Conservation (phyloP, 2,113 vertebrate genomes). For the Desmodus rotundus region DNA sequence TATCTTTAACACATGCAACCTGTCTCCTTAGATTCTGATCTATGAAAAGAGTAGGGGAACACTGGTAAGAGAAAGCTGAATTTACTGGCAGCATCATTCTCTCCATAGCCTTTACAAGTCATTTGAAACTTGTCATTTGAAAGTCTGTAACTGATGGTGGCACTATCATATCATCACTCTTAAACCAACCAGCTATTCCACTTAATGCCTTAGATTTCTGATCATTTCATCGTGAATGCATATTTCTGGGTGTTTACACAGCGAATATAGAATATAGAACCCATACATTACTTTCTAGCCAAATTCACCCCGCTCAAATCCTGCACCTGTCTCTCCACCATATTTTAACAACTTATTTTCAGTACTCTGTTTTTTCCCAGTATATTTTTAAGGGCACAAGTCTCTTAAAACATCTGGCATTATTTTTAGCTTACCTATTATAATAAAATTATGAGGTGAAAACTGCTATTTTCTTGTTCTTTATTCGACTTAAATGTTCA, state of each 20-base stretch:
- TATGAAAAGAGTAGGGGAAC: background rate
- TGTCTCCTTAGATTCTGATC: background rate
- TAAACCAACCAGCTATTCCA: background rate
- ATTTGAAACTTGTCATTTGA: background rate
- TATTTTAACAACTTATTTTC: background rate
- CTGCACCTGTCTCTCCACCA: background rate
- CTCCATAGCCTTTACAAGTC: background rate
- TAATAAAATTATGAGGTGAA: conserved; percentile 64
- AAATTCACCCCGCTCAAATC: background rate
- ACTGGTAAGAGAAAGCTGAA: background rate
- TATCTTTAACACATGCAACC: conserved; percentile 28
- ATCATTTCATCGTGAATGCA: background rate
- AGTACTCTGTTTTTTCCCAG: background rate
- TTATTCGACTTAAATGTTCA: conserved; percentile 65
- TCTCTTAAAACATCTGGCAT: conserved; percentile 46
- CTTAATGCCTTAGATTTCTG: background rate
- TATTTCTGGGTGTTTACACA: background rate
- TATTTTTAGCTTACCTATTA: conserved; percentile 74
- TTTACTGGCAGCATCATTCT: background rate
- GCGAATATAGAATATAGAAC: background rate
- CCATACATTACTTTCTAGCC: background rate
- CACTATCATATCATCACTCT: background rate
- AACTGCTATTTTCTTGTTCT: conserved; percentile 66
- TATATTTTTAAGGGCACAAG: background rate
- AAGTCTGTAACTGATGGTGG: background rate